Evolutionary conservation across 1,140 invertebrate genomes (phyloP), one percentile per base, ranked within the genome.

Genomic region (Onthophagus taurus): DNA sequence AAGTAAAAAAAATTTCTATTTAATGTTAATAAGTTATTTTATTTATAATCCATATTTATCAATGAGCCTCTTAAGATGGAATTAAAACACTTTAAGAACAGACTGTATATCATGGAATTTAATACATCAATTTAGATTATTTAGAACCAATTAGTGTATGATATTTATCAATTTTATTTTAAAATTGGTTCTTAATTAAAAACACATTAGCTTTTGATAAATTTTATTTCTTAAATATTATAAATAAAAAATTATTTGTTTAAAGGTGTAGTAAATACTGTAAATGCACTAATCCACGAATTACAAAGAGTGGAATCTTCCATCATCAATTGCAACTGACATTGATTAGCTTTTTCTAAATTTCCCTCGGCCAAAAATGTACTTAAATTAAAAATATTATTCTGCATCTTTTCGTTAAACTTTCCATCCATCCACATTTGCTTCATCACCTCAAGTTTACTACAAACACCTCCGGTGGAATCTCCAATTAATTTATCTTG

Each of bases 371-470:
- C 21, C 8, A 41, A 17, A 30, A 14, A 29, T 29, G 12, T 26
- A 41, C 13, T 29, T 19, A 41, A 7, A 11, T 41, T 18, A 17
- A 41, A 29, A 3, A 41, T 26, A 4, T 11, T 9, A 16, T 30
- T 30, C 16, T 41, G 38, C 18, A 31, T 9, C 2, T 4, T 41
- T 14, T 2, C 13, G 11, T 26, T 30, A 14, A 41, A 29, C 11
- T 41, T 41, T 2, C 30, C 4, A 14, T 41, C 38, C 16, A 17
- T 20, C 38, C 38, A 41, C 38, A 41, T 41, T 14, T 17, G 11
- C 30, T 41, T 13, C 11, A 41, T 13, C n/a, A 29, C 8, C 7
- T 30, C 9, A 7, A 41, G 8, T 18, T 29, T 31, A 30, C 38
- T 29, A 14, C 16, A 14, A 30, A 29, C 12, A 7, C 26, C 4